A percentile compares a stretch with the other conserved stretches of the same genome.
Evolutionary conservation across 1,140 invertebrate genomes (phyloP).

Genomic region (Caenorhabditis remanei): DNA sequence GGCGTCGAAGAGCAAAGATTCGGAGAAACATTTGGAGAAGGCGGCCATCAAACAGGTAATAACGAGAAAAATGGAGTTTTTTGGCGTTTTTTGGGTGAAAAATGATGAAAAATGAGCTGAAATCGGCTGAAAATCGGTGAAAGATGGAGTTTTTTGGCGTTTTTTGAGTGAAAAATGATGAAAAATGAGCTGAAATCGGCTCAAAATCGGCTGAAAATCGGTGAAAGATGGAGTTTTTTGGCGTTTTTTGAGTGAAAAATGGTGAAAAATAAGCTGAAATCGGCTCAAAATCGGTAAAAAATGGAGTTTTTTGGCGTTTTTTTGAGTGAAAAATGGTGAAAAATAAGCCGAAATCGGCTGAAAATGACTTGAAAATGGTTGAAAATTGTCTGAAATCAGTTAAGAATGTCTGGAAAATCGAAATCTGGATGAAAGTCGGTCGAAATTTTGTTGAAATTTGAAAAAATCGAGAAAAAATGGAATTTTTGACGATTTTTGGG

Average conservation of each 20-base stretch:
- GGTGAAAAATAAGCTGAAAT: no score
- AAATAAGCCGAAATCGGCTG: not conserved
- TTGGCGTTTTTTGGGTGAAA: not conserved
- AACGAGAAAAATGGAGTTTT: not conserved
- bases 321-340: slow-evolving; percentile 2
- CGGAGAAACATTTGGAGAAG: slow-evolving; percentile 55
- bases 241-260: no score
- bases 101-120: not conserved
- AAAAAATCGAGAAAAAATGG: slow-evolving; percentile 52
- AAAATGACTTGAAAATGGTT: not conserved
- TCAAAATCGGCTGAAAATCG: not conserved
- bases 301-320: no score
- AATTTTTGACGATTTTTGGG: no score
- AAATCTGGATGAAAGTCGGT: no score
- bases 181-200: slow-evolving; percentile 6
- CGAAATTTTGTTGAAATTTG: no score
- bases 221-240: slow-evolving; percentile 1
- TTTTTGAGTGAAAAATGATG: no score
- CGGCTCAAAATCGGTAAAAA: no score
- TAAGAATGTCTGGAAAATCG: slow-evolving; percentile 18
- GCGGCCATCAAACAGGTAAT: slow-evolving; percentile 20
- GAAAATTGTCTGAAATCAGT: slow-evolving; percentile 33
- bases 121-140: not conserved
- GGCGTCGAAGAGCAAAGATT: not conserved
- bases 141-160: no score